Evolutionary conservation across 2,888 invertebrate genomes (phyloP).

Genomic region (Apotomis betuletana): DNA sequence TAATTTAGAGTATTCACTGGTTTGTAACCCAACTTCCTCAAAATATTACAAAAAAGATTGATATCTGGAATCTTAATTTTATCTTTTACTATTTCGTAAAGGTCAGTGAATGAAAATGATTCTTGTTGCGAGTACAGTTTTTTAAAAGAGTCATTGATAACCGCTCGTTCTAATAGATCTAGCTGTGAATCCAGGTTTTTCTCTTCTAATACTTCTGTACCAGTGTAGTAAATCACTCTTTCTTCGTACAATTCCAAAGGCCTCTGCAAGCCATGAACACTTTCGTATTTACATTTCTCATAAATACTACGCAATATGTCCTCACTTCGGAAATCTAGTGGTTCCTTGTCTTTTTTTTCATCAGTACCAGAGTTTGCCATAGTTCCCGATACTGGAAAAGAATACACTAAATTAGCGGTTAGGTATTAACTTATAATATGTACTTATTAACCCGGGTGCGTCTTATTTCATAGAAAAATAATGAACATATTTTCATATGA

Average conservation of each 20-base stretch:
- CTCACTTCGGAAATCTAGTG: not conserved
- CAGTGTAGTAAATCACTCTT: conserved; percentile 55
- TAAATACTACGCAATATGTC: conserved; percentile 46
- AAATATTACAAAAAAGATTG: conserved; percentile 41
- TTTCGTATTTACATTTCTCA: conserved; percentile 54
- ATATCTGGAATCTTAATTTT: conserved; percentile 37
- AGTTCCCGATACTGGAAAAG: conserved; percentile 15
- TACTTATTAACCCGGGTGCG: no score
- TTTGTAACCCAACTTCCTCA: conserved; percentile 52
- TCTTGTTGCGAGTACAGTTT: conserved; percentile 43
- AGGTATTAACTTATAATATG: not conserved
- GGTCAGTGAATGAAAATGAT: conserved; percentile 40
- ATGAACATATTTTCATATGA: no score
- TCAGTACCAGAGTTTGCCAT: conserved; percentile 4
- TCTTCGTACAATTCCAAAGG: conserved; percentile 50
- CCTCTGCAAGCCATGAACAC: conserved; percentile 44
- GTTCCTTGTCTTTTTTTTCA: not conserved
- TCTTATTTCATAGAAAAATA: no score
- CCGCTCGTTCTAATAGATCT: conserved; percentile 47
- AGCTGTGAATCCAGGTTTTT: conserved; percentile 31
- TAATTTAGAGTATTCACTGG: conserved; percentile 44
- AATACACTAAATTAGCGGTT: not conserved
- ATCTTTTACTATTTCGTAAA: conserved; percentile 43
- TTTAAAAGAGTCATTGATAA: conserved; percentile 48
- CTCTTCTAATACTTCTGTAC: conserved; percentile 42